Percentiles rank a stretch among this genome's conserved stretches.
Conservation (phyloP, 2,888 invertebrate species). For the Macrosiphum euphorbiae region DNA sequence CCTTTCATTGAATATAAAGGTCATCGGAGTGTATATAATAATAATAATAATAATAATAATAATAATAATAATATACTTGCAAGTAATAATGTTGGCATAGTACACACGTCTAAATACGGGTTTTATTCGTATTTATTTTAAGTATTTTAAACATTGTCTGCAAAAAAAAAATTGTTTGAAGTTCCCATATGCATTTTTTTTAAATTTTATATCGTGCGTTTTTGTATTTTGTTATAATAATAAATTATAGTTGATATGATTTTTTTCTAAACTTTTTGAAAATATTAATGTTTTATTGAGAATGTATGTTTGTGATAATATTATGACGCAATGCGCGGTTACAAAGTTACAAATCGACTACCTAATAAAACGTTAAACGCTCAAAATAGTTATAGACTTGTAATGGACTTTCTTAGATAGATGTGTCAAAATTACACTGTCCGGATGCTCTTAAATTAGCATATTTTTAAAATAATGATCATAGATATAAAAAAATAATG, state of each 20-base stretch:
- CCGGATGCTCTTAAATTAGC: constrained; percentile 28
- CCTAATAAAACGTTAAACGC: neutral
- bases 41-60: neutral
- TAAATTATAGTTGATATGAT: neutral
- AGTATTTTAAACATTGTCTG: neutral
- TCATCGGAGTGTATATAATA: neutral
- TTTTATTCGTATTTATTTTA: neutral
- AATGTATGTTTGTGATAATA: no score
- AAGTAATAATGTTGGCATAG: neutral
- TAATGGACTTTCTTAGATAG: neutral
- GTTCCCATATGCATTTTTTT: neutral
- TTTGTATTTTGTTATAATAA: neutral
- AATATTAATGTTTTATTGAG: neutral
- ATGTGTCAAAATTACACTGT: neutral
- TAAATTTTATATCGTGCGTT: neutral
- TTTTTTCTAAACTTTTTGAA: neutral
- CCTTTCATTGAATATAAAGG: neutral
- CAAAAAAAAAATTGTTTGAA: neutral
- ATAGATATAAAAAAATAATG: constrained; percentile 12
- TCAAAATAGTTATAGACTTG: neutral
- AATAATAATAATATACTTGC: neutral
- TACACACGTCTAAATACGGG: neutral
- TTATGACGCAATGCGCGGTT: neutral
- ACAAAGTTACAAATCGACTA: neutral
- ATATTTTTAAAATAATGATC: constrained; percentile 34